Base-by-base conservation (phyloP, 2,797 vertebrate species). In the Aldrovandia affinis region DNA sequence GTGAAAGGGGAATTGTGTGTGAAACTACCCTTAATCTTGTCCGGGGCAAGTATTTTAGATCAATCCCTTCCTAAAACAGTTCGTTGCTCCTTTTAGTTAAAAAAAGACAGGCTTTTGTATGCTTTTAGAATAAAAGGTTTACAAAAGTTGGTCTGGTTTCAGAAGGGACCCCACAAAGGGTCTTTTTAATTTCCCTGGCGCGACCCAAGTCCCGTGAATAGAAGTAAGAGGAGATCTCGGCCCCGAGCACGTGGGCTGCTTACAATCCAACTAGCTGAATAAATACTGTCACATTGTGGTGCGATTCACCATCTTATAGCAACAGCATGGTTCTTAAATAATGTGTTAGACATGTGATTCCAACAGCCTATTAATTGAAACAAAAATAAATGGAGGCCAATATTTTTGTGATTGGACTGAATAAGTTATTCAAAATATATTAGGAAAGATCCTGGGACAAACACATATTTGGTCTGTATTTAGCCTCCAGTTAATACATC, bases 91-190 rank as follows among this genome's bases (percentile, higher is more conserved):
- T 86, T 88, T 87, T 73, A 77, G 83, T 83, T 87, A 70, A 82
- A 92, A 82, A 86, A 87, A 89, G 83, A 86, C 87, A 9, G n/a
- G 87, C 83, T 89, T 90, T 88, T 93, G 91, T 88, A 84, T 90
- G 89, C 93, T 91, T 91, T 89, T 88, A 89, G 89, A 87, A 92
- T 90, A 93, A 94, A 94, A 90, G 88, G 89, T 90, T 88, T 87
- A 91, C 89, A 91, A 89, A 89, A 89, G 90, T 86, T 85, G 90
- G 88, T 88, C 89, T 89, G 89, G 89, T 87, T 90, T 91, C 82
- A 90, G 88, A 88, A 89, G 75, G 89, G 88, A 86, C 85, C 91
- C 90, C 89, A 92, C 91, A 93, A 92, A 92, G 92, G 89, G 89
- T 88, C 92, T 90, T 89, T 89, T 89, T 93, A 93, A 92, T 90